Percentiles rank a stretch among this genome's conserved stretches.
Conservation (phyloP, 2,888 invertebrate species). For the Mythimna albipuncta region DNA sequence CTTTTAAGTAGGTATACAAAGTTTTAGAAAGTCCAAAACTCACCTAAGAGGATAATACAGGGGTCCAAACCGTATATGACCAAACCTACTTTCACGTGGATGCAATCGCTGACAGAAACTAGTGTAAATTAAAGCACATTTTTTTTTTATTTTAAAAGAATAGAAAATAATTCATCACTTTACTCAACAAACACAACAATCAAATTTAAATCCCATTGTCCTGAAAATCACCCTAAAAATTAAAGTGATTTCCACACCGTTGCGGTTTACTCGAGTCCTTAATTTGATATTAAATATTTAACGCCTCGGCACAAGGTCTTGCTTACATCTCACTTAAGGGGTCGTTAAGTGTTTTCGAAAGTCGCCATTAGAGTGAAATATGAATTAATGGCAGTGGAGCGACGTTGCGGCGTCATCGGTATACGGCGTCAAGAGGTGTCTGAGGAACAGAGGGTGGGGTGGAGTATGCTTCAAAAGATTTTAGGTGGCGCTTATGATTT, state of each 20-base stretch:
- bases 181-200: not conserved
- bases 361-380: conserved; percentile 88
- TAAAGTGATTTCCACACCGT: conserved; percentile 14
- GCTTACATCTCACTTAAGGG: conserved; percentile 82
- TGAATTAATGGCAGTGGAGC: conserved; percentile 84
- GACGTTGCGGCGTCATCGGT: conserved; percentile 82
- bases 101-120: too few species aligned
- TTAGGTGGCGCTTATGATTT: conserved; percentile 5
- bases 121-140: too few species aligned
- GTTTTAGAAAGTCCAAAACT: too few species aligned
- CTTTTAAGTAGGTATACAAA: too few species aligned
- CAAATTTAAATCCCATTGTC: not conserved
- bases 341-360: conserved; percentile 86
- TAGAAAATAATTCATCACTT: not conserved
- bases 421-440: conserved; percentile 72
- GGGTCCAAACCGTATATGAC: too few species aligned
- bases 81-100: too few species aligned
- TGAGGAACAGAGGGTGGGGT: conserved; percentile 51
- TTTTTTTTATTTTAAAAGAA: not conserved
- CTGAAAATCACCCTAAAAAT: not conserved
- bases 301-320: conserved; percentile 69
- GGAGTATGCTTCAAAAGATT: conserved; percentile 31
- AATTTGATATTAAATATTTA: conserved; percentile 72
- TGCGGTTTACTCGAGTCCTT: conserved; percentile 39
- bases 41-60: too few species aligned